Evolutionary conservation across 2,888 invertebrate species (phyloP).

Genomic region (Torymus auratus): DNA sequence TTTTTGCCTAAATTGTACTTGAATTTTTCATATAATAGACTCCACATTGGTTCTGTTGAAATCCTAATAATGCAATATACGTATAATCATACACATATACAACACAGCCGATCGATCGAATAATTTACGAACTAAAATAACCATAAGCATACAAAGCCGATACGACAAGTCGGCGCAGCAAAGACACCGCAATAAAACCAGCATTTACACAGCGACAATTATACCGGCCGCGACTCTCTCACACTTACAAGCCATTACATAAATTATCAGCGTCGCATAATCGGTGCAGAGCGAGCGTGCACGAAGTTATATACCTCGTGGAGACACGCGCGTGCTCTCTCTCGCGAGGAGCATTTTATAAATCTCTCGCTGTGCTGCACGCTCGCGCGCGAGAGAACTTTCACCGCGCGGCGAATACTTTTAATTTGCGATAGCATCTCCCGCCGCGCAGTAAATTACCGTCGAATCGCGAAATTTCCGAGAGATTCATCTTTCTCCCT

Average conservation of each 20-base stretch:
- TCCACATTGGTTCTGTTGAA: no score
- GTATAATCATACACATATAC: no score
- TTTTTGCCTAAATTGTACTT: no score
- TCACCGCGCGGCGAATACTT: slow-evolving; percentile 48
- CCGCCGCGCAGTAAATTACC: slow-evolving; percentile 2
- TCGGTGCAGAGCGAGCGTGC: not conserved
- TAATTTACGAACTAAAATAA: no score
- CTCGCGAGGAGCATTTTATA: slow-evolving; percentile 17
- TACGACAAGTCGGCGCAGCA: no score
- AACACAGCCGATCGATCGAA: no score
- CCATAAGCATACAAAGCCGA: no score
- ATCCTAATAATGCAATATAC: no score
- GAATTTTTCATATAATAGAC: no score
- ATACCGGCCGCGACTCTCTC: not conserved
- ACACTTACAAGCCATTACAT: slow-evolving; percentile 14
- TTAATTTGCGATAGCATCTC: slow-evolving; percentile 52
- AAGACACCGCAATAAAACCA: no score
- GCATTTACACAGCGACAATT: no score
- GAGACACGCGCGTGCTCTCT: not conserved
- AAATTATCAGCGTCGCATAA: slow-evolving; percentile 21
- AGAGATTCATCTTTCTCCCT: slow-evolving; percentile 39
- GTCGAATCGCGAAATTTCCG: slow-evolving; percentile 42
- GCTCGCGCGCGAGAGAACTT: slow-evolving; percentile 17
- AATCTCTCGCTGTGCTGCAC: not conserved
- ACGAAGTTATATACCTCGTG: not conserved